Evolutionary conservation across 2,888 invertebrate species (phyloP).

Genomic region (Catonia carolina): DNA sequence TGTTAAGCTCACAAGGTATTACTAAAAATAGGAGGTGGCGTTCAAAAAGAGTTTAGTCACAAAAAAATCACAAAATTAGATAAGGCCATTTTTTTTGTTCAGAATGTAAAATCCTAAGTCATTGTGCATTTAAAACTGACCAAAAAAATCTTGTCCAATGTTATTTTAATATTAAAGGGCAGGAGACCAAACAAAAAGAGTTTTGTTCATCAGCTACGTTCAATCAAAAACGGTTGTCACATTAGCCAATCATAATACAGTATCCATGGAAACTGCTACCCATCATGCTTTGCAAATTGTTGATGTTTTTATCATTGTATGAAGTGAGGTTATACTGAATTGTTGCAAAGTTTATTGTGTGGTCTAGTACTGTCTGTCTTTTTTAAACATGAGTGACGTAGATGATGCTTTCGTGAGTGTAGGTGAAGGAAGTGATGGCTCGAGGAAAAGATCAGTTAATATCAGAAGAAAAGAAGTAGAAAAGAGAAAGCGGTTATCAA

Average conservation of each 20-base stretch:
- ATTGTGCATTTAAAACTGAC: no score
- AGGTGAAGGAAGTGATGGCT: background rate
- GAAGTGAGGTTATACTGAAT: no score
- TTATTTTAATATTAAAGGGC: background rate
- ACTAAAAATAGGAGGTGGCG: no score
- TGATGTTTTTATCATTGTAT: background rate
- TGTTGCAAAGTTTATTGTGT: no score
- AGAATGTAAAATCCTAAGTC: no score
- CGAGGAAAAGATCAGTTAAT: background rate
- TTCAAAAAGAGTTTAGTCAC: no score
- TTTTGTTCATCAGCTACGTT: background rate
- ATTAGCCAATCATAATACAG: background rate
- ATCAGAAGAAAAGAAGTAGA: background rate
- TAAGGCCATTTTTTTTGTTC: no score
- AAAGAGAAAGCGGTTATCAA: background rate
- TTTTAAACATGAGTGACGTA: background rate
- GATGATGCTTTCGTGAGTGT: background rate
- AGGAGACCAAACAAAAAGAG: background rate
- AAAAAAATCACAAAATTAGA: no score
- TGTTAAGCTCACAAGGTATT: no score
- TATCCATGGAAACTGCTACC: background rate
- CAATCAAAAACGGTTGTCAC: background rate
- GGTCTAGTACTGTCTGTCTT: background rate
- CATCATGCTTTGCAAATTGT: background rate
- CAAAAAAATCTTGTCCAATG: constrained; percentile 3